Conservation (phyloP, 2,888 invertebrate species). For the Napeogenes sylphis region DNA sequence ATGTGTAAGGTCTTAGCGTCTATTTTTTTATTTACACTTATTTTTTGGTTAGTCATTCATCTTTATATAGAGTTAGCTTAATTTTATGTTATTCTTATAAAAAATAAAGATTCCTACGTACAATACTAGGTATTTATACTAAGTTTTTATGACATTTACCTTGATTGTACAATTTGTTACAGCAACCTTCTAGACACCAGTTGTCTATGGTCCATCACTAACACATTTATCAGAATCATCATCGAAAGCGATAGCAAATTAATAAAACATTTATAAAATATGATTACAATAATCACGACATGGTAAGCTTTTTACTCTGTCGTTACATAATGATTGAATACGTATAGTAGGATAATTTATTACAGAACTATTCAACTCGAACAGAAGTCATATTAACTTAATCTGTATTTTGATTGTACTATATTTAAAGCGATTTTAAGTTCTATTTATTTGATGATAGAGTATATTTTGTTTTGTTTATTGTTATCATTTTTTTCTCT, state of each 20-base stretch:
- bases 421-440: background rate
- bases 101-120: no score
- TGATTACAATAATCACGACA: background rate
- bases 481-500: background rate
- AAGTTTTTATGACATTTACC: no score
- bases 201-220: no score
- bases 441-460: background rate
- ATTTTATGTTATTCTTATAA: no score
- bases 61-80: no score
- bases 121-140: no score
- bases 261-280: conserved; percentile 4
- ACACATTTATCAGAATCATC: background rate
- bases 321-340: conserved; percentile 18
- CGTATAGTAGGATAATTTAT: conserved; percentile 12
- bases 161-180: no score
- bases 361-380: conserved; percentile 24
- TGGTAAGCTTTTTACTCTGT: conserved; percentile 7
- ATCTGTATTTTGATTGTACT: conserved; percentile 22
- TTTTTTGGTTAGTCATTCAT: no score
- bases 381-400: conserved; percentile 26
- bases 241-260: background rate
- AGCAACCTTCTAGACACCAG: no score
- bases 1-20: no score
- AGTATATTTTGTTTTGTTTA: conserved; percentile 4
- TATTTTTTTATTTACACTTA: no score